Conservation (phyloP, 2,797 vertebrate species). For the Podargus strigoides region DNA sequence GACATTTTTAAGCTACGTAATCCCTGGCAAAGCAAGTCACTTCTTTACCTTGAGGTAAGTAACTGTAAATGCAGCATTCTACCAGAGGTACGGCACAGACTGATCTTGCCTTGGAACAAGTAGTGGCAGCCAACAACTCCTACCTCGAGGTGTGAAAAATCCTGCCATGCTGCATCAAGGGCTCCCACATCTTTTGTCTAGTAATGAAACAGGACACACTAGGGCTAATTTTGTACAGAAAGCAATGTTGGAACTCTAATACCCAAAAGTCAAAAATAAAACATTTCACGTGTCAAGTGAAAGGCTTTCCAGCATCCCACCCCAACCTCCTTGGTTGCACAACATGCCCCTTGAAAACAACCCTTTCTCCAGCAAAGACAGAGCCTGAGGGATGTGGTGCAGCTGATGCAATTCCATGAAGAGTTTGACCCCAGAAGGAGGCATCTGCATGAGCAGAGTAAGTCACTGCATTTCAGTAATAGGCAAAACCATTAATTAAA, state of each 20-base stretch:
- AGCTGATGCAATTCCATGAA: background rate
- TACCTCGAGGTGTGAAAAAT: background rate
- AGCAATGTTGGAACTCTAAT: background rate
- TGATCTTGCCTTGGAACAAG: background rate
- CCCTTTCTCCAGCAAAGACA: slow-evolving; percentile 6
- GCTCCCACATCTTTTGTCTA: background rate
- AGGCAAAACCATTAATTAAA: slow-evolving; percentile 29
- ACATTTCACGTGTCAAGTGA: background rate
- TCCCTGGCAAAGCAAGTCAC: slow-evolving; percentile 12
- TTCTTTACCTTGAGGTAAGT: slow-evolving; percentile 25
- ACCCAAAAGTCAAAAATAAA: background rate
- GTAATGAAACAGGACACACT: background rate
- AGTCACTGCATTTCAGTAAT: slow-evolving; percentile 27
- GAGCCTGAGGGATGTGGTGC: background rate
- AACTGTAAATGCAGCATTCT: slow-evolving; percentile 1
- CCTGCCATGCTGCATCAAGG: background rate
- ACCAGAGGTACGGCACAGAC: background rate
- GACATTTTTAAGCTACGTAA: background rate
- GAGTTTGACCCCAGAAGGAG: slow-evolving; percentile 34
- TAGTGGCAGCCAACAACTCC: background rate
- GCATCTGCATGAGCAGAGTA: background rate
- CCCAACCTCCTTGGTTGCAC: background rate
- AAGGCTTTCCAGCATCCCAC: background rate
- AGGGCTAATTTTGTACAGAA: background rate
- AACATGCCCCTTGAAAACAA: background rate